phyloP scores from a whole-genome alignment of 1,140 invertebrate species.

The Pararge aegeria region DNA sequence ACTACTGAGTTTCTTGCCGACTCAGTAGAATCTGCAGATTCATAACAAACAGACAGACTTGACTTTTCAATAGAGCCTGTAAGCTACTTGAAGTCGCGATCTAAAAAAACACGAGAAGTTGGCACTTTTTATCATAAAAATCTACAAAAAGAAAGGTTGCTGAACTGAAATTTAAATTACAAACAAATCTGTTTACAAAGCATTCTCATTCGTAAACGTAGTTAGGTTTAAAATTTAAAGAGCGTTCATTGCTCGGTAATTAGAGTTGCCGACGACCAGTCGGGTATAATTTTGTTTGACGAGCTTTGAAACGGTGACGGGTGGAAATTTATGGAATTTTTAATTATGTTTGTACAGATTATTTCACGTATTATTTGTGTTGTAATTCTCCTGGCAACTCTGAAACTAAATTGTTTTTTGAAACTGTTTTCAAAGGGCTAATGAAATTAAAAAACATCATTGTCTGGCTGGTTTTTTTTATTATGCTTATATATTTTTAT shows the following conservation, averaged over 20 bases:
- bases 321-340: conserved; percentile 12
- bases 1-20: too few species aligned
- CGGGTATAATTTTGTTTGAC: conserved; percentile 2
- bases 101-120: background rate
- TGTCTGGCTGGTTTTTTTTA: background rate
- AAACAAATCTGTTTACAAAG: background rate
- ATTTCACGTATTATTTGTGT: conserved; percentile 7
- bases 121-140: background rate
- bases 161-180: background rate
- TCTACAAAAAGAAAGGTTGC: background rate
- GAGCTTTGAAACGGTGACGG: conserved; percentile 1
- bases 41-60: too few species aligned
- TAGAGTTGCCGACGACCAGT: conserved; percentile 1
- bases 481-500: background rate
- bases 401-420: background rate
- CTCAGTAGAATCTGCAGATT: too few species aligned
- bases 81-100: too few species aligned
- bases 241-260: background rate
- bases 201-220: background rate
- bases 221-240: background rate
- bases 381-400: background rate
- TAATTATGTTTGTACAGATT: conserved; percentile 15
- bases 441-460: background rate
- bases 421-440: background rate
- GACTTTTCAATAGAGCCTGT: too few species aligned